phyloP scores from a whole-genome alignment of 2,113 vertebrate genomes.

The Silurus meridionalis region DNA sequence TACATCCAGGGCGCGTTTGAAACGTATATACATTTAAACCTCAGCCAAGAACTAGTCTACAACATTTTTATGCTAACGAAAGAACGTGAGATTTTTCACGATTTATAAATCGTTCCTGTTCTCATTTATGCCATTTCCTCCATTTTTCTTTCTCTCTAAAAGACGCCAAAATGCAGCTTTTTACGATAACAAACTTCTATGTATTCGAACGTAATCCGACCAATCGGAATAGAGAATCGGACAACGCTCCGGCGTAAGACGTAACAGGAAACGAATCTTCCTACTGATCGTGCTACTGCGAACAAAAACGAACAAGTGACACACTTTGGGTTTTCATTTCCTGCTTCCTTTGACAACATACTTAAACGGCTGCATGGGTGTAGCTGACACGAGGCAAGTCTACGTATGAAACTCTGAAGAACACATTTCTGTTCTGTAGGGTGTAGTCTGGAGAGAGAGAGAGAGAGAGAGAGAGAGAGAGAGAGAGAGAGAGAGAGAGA shows the following conservation, averaged over 20 bases:
- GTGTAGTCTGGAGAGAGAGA: conserved; percentile 9
- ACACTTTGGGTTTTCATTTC: background rate
- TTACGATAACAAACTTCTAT: too few species aligned
- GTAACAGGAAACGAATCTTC: background rate
- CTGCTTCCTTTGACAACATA: too few species aligned
- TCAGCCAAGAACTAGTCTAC: too few species aligned
- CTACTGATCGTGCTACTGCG: background rate
- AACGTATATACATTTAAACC: too few species aligned
- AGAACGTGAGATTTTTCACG: too few species aligned
- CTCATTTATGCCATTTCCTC: too few species aligned
- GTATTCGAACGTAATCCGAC: background rate
- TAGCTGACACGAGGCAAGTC: background rate
- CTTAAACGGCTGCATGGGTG: background rate
- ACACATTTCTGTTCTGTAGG: background rate
- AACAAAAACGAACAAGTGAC: background rate
- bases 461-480: conserved; percentile 9
- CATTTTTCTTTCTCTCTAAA: too few species aligned
- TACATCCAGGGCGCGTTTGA: too few species aligned
- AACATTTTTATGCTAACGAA: too few species aligned
- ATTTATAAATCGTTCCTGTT: too few species aligned
- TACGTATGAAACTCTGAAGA: background rate
- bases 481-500: background rate
- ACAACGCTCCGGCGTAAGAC: background rate
- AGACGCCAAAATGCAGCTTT: too few species aligned
- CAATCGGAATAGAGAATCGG: background rate